phyloP scores from a whole-genome alignment of 2,113 vertebrate species.

The Chiloscyllium plagiosum region DNA sequence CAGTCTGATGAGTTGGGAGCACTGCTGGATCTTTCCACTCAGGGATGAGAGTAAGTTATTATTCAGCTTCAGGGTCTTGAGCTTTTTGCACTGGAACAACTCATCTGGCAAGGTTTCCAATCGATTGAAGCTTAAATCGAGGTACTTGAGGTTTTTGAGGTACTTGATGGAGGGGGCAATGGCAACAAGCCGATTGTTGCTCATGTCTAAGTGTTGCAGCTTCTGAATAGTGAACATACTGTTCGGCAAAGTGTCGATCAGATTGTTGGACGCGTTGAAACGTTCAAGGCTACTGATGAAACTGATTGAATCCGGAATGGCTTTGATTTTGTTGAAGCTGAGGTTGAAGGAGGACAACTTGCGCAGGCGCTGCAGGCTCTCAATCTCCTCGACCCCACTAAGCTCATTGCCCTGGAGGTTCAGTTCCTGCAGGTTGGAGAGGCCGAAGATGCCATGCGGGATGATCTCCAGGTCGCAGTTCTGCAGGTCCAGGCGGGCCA shows the following conservation, averaged over 20 bases:
- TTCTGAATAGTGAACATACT: background rate
- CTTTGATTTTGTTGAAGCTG: slow-evolving; percentile 2
- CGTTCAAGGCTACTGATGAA: background rate
- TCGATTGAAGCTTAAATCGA: slow-evolving; percentile 20
- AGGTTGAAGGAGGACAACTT: slow-evolving; percentile 11
- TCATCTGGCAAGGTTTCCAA: slow-evolving; percentile 28
- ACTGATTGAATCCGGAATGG: background rate
- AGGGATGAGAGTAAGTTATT: background rate
- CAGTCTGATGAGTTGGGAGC: background rate
- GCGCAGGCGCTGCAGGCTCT: background rate
- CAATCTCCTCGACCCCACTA: background rate
- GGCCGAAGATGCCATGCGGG: background rate
- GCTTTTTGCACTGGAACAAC: slow-evolving; percentile 34
- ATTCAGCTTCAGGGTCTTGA: slow-evolving; percentile 37
- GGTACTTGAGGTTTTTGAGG: slow-evolving; percentile 26
- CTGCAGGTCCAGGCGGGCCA: background rate
- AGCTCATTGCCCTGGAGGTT: slow-evolving; percentile 29
- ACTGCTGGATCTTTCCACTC: slow-evolving; percentile 19
- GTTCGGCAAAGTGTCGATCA: background rate
- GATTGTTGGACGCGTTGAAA: background rate
- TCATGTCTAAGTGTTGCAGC: background rate
- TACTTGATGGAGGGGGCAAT: background rate
- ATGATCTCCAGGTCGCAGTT: slow-evolving; percentile 16
- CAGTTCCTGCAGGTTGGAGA: slow-evolving; percentile 24
- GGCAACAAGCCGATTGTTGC: background rate